These are phyloP conservation scores for Amphiura filiformis DNA, from an alignment of 35 echinoderm and acorn worm genomes.

Conservation along the genomic window DNA sequence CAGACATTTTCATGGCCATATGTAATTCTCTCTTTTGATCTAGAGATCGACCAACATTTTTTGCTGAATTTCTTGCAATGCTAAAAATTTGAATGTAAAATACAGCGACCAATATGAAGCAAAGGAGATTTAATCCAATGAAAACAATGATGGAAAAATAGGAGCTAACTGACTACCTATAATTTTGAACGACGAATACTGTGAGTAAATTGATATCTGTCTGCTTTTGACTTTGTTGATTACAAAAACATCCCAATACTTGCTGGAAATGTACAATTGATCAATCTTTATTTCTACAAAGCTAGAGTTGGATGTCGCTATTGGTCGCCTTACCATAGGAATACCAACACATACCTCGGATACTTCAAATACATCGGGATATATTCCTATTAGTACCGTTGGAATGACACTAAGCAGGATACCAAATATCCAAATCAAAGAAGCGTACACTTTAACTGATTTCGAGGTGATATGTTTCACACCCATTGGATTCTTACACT, in stretches of 20 bases:
- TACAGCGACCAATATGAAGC: neutral
- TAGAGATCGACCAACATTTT: neutral
- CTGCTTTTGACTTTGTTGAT: no score
- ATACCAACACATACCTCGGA: neutral
- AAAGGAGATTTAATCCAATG: neutral
- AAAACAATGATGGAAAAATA: neutral
- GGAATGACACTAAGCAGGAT: neutral
- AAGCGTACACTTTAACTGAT: neutral
- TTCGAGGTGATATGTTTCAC: neutral
- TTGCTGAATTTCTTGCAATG: neutral
- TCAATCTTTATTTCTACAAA: neutral
- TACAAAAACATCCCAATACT: no score
- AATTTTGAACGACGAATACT: neutral
- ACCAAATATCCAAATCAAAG: neutral
- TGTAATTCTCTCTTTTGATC: neutral
- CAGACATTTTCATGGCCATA: neutral
- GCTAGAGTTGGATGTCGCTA: neutral
- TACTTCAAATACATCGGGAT: neutral
- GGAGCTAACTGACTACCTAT: neutral
- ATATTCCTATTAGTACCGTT: neutral
- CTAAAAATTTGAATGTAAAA: neutral
- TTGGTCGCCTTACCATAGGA: no score
- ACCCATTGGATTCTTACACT: neutral
- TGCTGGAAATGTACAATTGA: neutral
- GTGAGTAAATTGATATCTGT: neutral